These are phyloP conservation scores for Trichosurus vulpecula DNA, from an alignment of 2,797 vertebrate species.

Conservation along the genomic window DNA sequence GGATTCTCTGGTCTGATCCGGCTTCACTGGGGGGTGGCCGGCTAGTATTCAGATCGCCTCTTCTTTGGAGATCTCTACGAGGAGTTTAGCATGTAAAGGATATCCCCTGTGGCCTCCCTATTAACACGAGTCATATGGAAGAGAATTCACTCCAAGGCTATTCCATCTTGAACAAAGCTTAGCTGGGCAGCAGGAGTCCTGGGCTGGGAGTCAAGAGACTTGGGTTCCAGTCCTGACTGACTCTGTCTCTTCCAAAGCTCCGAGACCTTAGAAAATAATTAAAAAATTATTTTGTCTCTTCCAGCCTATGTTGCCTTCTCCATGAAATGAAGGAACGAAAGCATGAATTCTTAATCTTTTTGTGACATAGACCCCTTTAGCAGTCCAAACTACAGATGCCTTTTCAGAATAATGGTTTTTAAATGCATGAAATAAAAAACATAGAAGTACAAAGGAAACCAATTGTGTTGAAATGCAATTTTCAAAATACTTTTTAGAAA, in stretches of 20 bases:
- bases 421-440: background rate
- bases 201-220: background rate
- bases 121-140: background rate
- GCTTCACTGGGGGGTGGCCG: background rate
- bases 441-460: background rate
- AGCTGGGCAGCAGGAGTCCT: background rate
- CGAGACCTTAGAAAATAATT: background rate
- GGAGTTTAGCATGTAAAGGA: slow-evolving; percentile 18
- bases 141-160: background rate
- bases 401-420: background rate
- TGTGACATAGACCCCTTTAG: background rate
- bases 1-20: background rate
- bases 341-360: background rate
- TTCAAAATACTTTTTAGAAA: background rate
- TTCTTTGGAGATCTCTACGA: slow-evolving; percentile 5
- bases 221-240: background rate
- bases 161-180: background rate
- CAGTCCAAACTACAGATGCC: background rate
- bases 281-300: background rate
- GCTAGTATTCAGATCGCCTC: slow-evolving; percentile 40
- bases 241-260: background rate
- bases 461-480: background rate
- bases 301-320: background rate
- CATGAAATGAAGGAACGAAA: background rate
- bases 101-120: background rate